Evolutionary conservation across 2,888 invertebrate genomes (phyloP).

Genomic region (Thumatha senex): DNA sequence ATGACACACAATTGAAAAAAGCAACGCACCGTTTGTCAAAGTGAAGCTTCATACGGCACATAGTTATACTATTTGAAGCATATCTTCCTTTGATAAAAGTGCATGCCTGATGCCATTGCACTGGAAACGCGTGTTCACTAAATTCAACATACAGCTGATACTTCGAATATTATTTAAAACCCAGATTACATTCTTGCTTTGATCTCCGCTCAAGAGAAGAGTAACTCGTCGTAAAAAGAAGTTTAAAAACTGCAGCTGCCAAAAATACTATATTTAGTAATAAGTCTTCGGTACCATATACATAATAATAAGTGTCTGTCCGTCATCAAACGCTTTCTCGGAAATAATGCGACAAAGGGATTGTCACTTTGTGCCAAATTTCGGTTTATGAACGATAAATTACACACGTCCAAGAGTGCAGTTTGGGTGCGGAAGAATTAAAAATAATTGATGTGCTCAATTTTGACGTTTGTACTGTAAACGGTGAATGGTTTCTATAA

Average conservation of each 20-base stretch:
- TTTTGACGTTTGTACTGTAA: conserved; percentile 20
- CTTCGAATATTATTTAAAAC: conserved; percentile 4
- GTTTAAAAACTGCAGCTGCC: conserved; percentile 12
- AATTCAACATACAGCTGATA: conserved; percentile 9
- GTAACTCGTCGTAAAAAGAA: conserved; percentile 12
- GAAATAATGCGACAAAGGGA: conserved; percentile 37
- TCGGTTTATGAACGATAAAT: conserved; percentile 39
- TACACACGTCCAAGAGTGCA: conserved; percentile 27
- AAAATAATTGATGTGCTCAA: conserved; percentile 25
- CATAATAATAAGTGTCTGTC: conserved; percentile 33
- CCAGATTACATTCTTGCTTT: conserved; percentile 8
- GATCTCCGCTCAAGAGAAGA: conserved; percentile 10
- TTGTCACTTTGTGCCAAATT: conserved; percentile 40
- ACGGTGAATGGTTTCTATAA: conserved; percentile 11
- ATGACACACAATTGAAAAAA: background rate
- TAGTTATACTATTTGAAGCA: conserved; percentile 2
- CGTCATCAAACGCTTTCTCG: conserved; percentile 35
- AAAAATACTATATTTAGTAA: conserved; percentile 34
- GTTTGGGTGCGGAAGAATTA: conserved; percentile 23
- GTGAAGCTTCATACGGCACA: background rate
- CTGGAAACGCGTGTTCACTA: background rate
- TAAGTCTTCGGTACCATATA: conserved; percentile 18
- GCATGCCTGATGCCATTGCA: conserved; percentile 1
- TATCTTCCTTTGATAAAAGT: conserved; percentile 4
- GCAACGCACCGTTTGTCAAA: background rate